Percentiles rank a stretch among this genome's conserved stretches.
These are phyloP conservation scores for Scomber colias DNA, from an alignment of 2,113 vertebrate genomes.

Conservation along the genomic window DNA sequence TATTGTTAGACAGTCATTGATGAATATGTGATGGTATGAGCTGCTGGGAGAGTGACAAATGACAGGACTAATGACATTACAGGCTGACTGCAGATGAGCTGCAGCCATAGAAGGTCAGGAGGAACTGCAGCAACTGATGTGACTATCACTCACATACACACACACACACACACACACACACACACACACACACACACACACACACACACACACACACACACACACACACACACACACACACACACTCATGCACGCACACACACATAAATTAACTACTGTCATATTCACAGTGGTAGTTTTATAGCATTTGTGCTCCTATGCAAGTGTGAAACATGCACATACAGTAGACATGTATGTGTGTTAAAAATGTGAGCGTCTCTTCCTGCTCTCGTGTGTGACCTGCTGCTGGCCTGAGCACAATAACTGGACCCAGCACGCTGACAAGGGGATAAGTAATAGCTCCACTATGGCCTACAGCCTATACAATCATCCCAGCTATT, in stretches of 20 bases:
- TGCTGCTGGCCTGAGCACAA: constrained; percentile 54
- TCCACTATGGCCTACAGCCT: constrained; percentile 61
- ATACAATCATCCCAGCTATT: constrained; percentile 66
- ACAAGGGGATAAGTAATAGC: constrained; percentile 71
- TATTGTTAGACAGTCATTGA: constrained; percentile 51
- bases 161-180: neutral
- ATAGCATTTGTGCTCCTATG: constrained; percentile 1
- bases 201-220: neutral
- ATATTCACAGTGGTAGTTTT: constrained; percentile 13
- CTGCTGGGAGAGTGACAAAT: constrained; percentile 52
- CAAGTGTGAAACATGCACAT: constrained; percentile 7
- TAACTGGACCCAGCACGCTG: constrained; percentile 43
- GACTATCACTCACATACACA: neutral
- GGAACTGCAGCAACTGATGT: constrained; percentile 48
- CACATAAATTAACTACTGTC: neutral
- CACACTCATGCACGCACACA: too few relatives aligned
- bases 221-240: too few relatives aligned
- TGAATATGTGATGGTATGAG: constrained; percentile 46
- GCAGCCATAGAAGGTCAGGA: constrained; percentile 54
- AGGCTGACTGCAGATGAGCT: constrained; percentile 52
- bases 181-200: too few relatives aligned
- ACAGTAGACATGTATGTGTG: neutral
- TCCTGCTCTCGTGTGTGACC: constrained; percentile 33
- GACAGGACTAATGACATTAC: constrained; percentile 55
- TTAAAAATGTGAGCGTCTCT: constrained; percentile 19